Evolutionary conservation across 2,888 invertebrate species (phyloP), one percentile per base, ranked within the genome.

Genomic region (Trissolcus japonicus): DNA sequence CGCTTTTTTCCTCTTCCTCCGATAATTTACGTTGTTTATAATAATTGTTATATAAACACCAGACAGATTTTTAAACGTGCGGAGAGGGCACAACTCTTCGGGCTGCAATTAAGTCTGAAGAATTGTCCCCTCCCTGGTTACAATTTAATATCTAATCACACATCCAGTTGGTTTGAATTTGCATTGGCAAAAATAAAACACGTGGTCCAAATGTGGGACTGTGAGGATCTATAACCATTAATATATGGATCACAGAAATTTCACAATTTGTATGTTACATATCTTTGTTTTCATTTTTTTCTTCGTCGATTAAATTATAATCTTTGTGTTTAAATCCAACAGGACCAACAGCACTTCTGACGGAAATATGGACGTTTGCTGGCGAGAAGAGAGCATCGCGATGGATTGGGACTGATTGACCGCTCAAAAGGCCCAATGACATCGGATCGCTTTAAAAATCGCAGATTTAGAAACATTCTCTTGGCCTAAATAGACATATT

Each of bases 401-500:
- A 72, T 59, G 57, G n/a, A 57, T 63, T 63, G 43, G 57, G 53
- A 43, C 71, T 56, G 57, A 71, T 63, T 63, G 71, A 71, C 63
- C 71, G 71, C 71, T 51, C 56, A 62, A 71, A 19, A 14, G 51
- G 57, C 43, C 57, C 62, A 29, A 60, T 61, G 43, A 83, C 82
- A 78, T 79, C 80, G 68, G 81, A 67, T 74, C 55, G 68, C 25
- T 75, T 17, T 41, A 16, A 25, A 53, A 73, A 48, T 53, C 53
- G 17, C 67, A 21, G 54, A 63, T 65, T 72, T 63, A 46, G 46
- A 56, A 25, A 57, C 14, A 50, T 43, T 46, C 29, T 53, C 51
- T 11, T 81, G 84, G 84, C 85, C 86, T 83, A 85, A 85, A 85
- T 86, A 86, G 84, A 85, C 85, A 85, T 85, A 86, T 86, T 83